These are phyloP conservation scores for Lethocerus indicus DNA, from an alignment of 1,140 invertebrate species.

Conservation along the genomic window DNA sequence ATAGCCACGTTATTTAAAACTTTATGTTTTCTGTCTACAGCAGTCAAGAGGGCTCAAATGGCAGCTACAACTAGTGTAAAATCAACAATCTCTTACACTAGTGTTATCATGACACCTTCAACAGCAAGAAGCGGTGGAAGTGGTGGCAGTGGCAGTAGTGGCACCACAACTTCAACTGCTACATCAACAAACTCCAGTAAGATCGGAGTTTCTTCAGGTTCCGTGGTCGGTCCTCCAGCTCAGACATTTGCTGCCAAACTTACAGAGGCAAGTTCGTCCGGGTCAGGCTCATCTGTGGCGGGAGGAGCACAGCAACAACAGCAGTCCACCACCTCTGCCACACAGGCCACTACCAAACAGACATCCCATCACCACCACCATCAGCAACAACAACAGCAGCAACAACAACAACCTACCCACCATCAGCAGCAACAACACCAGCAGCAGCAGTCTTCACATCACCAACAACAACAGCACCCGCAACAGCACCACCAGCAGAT, in stretches of 20 bases:
- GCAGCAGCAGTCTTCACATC: conserved; percentile 1
- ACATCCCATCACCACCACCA: background rate
- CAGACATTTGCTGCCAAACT: conserved; percentile 45
- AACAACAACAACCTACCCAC: conserved; percentile 3
- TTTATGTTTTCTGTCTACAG: no score
- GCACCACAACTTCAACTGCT: conserved; percentile 25
- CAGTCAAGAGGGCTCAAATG: no score
- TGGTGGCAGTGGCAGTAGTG: background rate
- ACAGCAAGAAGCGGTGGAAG: conserved; percentile 18
- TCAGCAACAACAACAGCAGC: background rate
- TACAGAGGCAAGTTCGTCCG: no score
- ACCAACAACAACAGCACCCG: background rate
- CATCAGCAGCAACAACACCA: conserved; percentile 1
- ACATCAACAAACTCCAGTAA: no score
- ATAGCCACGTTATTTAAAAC: no score
- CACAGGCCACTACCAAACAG: no score
- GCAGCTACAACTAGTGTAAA: conserved; percentile 32
- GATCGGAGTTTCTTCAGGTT: conserved; percentile 7
- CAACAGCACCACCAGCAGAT: conserved; percentile 18
- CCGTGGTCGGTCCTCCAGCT: conserved; percentile 20
- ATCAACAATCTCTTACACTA: conserved; percentile 42
- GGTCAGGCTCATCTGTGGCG: conserved; percentile 23
- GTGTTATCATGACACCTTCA: conserved; percentile 36
- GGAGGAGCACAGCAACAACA: no score
- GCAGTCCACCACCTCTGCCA: no score